Evolutionary conservation across 2,797 vertebrate genomes (phyloP).

Genomic region (Cryptoblepharus egeriae): DNA sequence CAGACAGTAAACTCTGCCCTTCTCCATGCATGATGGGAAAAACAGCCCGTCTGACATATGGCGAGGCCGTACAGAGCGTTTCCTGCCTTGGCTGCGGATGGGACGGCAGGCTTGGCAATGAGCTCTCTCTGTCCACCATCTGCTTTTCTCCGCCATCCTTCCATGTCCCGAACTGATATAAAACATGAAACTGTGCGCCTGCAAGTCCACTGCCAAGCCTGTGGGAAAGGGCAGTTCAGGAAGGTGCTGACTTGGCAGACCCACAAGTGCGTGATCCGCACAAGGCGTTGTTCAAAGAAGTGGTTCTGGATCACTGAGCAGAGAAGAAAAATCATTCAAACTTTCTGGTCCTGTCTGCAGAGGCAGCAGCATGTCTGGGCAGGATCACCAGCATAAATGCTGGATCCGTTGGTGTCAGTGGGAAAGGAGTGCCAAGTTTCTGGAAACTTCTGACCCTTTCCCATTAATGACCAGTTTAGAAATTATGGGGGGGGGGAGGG

Average conservation of each 20-base stretch:
- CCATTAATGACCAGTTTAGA: neutral
- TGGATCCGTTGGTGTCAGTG: neutral
- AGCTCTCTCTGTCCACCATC: slow-evolving; percentile 48
- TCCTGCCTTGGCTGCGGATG: slow-evolving; percentile 39
- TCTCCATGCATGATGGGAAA: slow-evolving; percentile 1
- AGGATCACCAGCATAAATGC: neutral
- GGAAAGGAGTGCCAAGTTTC: neutral
- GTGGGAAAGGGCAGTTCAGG: neutral
- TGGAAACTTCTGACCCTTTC: neutral
- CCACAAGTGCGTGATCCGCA: neutral
- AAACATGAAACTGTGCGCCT: slow-evolving; percentile 25
- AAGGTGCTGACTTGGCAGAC: neutral
- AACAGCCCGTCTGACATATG: slow-evolving; percentile 12
- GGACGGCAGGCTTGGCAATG: slow-evolving; percentile 40
- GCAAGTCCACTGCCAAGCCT: slow-evolving; percentile 11
- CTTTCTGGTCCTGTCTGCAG: neutral
- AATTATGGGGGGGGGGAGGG: neutral
- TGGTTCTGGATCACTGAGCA: slow-evolving; percentile 10
- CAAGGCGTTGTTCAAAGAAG: neutral
- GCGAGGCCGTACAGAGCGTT: slow-evolving; percentile 10
- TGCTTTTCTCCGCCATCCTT: slow-evolving; percentile 48
- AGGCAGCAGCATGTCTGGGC: slow-evolving; percentile 1
- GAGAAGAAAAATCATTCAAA: slow-evolving; percentile 13
- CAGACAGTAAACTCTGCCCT: neutral
- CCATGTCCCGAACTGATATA: slow-evolving; percentile 33